Evolutionary conservation across 2,888 invertebrate species (phyloP), one percentile per base, ranked within the genome.

Genomic region (Hirtodrosophila cameraria): DNA sequence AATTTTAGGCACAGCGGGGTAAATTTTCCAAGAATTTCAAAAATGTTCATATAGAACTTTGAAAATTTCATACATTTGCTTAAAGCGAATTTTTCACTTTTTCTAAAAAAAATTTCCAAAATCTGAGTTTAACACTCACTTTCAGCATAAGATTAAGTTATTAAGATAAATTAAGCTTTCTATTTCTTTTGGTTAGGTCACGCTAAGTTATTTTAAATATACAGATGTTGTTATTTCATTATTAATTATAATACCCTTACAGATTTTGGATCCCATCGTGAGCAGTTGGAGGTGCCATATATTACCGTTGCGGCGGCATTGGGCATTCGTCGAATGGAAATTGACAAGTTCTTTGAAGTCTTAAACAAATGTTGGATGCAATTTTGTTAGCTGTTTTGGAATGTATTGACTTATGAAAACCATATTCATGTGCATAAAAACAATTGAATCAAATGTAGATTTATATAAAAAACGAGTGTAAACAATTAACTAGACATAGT

Each of bases 301-400:
- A 90, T 96, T 68, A 96, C 96, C 2, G 94, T 94, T 43, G 95
- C 96, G 11, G 94, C 95, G 2, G 92, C 94, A 4, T 90, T 96
- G 28, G 96, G 96, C 2, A 92, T 95, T 89, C 92, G 92, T 38
- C 92, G 92, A 69, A 82, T 89, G 2, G 96, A 96, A 80, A 93
- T 96, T n/a, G 94, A 95, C 85, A 88, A 91, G 15, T 95, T 96
- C 88, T 91, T 94, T 41, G 92, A 92, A 68, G 92, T 94, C 79
- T 90, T 96, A 41, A 92, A 93, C 55, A 93, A 94, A 89, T 93
- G 94, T 46, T 89, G 92, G 87, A 28, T 5, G 5, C 53, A 59
- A 12, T 49, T 49, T 4, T 2, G 6, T 16, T 41, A 50, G 31
- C n/a, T 36, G n/a, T n/a, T 11, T 16, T 8, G 28, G 13, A 39